phyloP scores from a whole-genome alignment of 2,113 vertebrate genomes.

The Rissa tridactyla region DNA sequence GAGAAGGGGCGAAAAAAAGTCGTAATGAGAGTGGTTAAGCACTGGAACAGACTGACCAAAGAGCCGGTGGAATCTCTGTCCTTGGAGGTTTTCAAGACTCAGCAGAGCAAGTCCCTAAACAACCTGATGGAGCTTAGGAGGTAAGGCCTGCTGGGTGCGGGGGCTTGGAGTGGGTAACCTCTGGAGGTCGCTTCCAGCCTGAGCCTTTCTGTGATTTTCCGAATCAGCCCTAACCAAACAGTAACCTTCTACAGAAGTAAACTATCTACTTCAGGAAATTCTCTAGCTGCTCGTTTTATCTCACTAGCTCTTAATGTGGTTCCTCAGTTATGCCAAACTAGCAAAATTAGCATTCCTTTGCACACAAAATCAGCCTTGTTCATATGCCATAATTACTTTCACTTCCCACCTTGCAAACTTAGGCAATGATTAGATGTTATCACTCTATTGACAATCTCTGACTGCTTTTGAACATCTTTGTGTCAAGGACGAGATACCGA shows the following conservation, averaged over 20 bases:
- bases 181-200: neutral
- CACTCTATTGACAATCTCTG: neutral
- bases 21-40: neutral
- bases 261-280: neutral
- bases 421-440: neutral
- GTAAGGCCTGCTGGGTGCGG: neutral
- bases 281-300: neutral
- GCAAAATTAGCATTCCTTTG: neutral
- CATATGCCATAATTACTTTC: neutral
- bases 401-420: neutral
- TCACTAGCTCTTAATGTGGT: neutral
- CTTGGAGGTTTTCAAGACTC: neutral
- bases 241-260: neutral
- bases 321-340: neutral
- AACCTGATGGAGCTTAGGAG: neutral
- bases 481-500: neutral
- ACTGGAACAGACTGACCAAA: neutral
- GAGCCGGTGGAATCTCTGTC: neutral
- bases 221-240: neutral
- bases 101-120: neutral
- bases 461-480: neutral
- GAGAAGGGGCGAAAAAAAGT: rapidly evolving
- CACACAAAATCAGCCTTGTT: neutral
- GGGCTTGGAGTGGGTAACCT: neutral
- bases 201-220: neutral